Evolutionary conservation across 2,888 invertebrate genomes (phyloP), one percentile per base, ranked within the genome.

Genomic region (Gari tellinella): DNA sequence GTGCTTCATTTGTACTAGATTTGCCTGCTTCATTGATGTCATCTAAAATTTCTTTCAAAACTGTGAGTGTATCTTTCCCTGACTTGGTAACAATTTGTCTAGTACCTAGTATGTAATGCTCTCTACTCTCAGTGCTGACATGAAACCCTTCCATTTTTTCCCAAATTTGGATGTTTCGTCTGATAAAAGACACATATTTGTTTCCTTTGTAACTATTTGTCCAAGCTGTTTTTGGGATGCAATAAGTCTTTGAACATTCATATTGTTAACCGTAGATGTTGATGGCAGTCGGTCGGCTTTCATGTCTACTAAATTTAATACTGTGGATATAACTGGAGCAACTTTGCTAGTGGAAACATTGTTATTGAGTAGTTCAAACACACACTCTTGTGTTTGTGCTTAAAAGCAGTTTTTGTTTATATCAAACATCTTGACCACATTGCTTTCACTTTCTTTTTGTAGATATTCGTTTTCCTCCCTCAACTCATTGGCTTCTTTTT

Each of bases 241-340:
- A 17, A 56, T 41, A 48, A 64, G 56, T 38, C 64, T 48, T 40
- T 64, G 46, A 45, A 64, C 48, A 56, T 64, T 64, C 64, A 64
- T 64, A 46, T 64, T 64, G 48, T 64, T 64, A n/a, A 64, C 55
- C 48, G 64, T 64, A 56, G 64, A 64, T 43, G 38, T 46, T 25
- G 48, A 65, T 19, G 65, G 65, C 12, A 57, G 43, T 31, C 57
- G 48, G 21, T 65, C 49, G 38, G 65, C 43, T 65, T 65, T 65
- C 25, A 65, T 25, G 56, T 40, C 23, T 21, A 65, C 65, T 48
- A 65, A 49, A 38, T 57, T 57, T 43, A 65, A 51, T 21, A 65
- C 65, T 46, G 51, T 15, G 23, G 37, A 23, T 25, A 64, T 64
- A 5, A 64, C 64, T 40, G 4, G 37, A 23, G 40, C 38, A 40